Percentiles rank a stretch among this genome's conserved stretches.
These are phyloP conservation scores for Drosophila athabasca DNA, from an alignment of 1,140 invertebrate genomes.

Conservation along the genomic window DNA sequence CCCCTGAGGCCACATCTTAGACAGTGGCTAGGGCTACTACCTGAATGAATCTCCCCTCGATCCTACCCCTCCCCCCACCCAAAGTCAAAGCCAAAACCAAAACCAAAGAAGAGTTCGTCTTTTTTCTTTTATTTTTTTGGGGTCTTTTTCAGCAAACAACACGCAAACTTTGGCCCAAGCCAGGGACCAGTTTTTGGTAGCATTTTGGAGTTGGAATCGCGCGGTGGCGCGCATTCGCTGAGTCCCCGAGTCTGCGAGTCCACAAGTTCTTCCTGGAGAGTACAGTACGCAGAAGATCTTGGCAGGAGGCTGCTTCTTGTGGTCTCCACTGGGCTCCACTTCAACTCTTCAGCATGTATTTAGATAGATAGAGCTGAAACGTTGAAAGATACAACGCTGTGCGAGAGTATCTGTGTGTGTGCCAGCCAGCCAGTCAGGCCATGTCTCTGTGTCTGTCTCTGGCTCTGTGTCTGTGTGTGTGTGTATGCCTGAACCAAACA, in stretches of 20 bases:
- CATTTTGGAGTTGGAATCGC: conserved; percentile 18
- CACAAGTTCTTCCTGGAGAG: conserved; percentile 22
- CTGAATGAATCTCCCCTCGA: conserved; percentile 29
- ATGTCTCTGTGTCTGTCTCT: neutral
- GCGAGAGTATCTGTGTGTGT: conserved; percentile 44
- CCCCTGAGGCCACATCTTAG: conserved; percentile 20
- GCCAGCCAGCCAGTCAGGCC: neutral
- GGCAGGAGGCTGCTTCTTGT: conserved; percentile 54
- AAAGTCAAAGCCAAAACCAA: no score
- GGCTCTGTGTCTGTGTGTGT: conserved; percentile 4
- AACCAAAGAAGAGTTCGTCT: conserved; percentile 4
- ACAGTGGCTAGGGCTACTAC: conserved; percentile 16
- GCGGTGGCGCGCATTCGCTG: conserved; percentile 11
- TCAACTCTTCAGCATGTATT: conserved; percentile 71
- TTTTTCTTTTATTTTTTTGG: conserved; percentile 29
- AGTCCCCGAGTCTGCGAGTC: neutral
- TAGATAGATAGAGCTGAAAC: conserved; percentile 69
- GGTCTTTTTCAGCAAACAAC: conserved; percentile 66
- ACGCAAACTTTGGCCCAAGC: conserved; percentile 74
- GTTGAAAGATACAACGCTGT: conserved; percentile 69
- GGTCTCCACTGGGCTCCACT: conserved; percentile 54
- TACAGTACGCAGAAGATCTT: conserved; percentile 71
- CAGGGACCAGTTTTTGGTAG: conserved; percentile 65
- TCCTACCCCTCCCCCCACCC: no score
- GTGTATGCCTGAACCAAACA: conserved; percentile 54